These are phyloP conservation scores for Halcyon senegalensis DNA, from an alignment of 2,113 vertebrate species.

Conservation along the genomic window DNA sequence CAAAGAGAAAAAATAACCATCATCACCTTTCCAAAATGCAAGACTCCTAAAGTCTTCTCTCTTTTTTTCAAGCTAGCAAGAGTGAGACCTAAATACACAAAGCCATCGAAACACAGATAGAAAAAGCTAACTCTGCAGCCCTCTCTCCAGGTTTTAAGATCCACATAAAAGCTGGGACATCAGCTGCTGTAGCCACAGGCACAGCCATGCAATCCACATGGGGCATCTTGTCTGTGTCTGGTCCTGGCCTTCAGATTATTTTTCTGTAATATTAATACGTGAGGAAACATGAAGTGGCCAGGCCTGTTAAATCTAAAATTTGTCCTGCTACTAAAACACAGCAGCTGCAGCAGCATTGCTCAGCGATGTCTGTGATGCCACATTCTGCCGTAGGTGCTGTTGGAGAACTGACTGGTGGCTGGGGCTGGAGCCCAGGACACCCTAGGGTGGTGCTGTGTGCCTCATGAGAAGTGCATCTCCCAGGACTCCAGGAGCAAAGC, in stretches of 20 bases:
- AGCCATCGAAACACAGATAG: neutral
- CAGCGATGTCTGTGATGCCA: accelerated
- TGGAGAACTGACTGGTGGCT: neutral
- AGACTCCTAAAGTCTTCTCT: neutral
- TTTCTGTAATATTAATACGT: neutral
- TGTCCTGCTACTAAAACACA: neutral
- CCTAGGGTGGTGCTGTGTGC: accelerated
- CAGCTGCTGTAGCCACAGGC: slow-evolving; percentile 17
- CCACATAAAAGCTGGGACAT: neutral
- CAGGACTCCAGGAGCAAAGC: neutral
- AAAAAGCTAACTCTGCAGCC: neutral
- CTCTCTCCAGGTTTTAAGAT: neutral
- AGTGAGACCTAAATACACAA: neutral
- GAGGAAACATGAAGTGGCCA: neutral
- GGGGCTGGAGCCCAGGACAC: neutral
- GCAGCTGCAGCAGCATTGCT: neutral
- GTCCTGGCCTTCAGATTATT: neutral
- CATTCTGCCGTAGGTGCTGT: neutral
- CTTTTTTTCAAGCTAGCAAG: neutral
- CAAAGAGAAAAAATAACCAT: neutral
- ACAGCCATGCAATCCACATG: accelerated
- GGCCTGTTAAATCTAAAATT: neutral
- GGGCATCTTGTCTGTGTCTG: neutral
- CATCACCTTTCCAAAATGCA: neutral
- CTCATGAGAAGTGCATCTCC: neutral